phyloP scores from a whole-genome alignment of 1,140 invertebrate species.

The Pseudachorutes palmiensis region DNA sequence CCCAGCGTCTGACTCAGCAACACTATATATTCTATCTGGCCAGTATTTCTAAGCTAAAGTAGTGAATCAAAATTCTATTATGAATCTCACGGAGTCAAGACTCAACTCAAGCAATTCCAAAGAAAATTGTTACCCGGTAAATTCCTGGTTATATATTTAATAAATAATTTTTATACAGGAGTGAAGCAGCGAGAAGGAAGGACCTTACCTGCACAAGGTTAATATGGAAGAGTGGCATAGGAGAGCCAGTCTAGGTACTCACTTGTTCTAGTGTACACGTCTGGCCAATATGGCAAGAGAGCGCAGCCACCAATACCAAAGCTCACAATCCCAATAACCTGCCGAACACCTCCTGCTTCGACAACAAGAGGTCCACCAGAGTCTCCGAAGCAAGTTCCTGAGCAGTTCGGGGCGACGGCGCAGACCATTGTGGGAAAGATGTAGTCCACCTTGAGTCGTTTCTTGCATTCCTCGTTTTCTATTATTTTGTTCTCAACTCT shows the following conservation, averaged over 20 bases:
- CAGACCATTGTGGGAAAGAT: slow-evolving; percentile 41
- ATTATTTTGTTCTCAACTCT: slow-evolving; percentile 29
- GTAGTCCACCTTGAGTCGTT: slow-evolving; percentile 31
- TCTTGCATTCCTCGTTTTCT: slow-evolving; percentile 33
- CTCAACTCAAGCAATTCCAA: too few species aligned
- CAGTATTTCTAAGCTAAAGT: too few species aligned
- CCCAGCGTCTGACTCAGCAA: too few species aligned
- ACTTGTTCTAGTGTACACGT: slow-evolving; percentile 43
- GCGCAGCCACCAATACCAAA: slow-evolving; percentile 45
- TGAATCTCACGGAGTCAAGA: too few species aligned
- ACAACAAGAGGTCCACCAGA: slow-evolving; percentile 42
- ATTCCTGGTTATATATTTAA: too few species aligned
- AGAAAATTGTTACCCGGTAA: too few species aligned
- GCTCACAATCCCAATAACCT: slow-evolving; percentile 43
- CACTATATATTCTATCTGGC: too few species aligned
- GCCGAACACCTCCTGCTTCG: slow-evolving; percentile 31
- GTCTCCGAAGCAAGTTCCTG: slow-evolving; percentile 45
- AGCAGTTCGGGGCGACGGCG: slow-evolving; percentile 40
- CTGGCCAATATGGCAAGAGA: slow-evolving; percentile 42
- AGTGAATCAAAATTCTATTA: too few species aligned
- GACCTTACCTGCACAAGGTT: background rate
- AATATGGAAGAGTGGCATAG: slow-evolving; percentile 21
- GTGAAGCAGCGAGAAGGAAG: too few species aligned
- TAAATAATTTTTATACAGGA: too few species aligned
- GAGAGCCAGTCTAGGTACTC: slow-evolving; percentile 43